Conservation (phyloP, 2,797 vertebrate species). For the Cyclura pinguis region DNA sequence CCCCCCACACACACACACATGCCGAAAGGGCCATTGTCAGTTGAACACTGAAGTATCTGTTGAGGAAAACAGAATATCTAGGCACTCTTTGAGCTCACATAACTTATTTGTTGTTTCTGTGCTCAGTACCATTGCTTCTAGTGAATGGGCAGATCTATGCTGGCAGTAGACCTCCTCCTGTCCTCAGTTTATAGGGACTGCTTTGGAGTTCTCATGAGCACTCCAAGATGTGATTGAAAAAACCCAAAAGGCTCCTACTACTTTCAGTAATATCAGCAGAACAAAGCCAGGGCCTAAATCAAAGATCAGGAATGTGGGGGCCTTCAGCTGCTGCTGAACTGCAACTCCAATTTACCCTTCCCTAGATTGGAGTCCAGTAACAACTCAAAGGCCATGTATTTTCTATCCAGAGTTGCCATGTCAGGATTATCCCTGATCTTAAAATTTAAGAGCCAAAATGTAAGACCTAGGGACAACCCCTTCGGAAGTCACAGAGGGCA, state of each 20-base stretch:
- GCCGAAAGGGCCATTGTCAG: too few species aligned
- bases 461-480: too few species aligned
- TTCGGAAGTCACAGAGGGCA: too few species aligned
- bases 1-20: too few species aligned
- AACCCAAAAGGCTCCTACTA: neutral
- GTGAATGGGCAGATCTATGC: neutral
- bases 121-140: neutral
- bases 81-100: neutral
- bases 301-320: neutral
- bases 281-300: neutral
- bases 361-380: too few species aligned
- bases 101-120: neutral
- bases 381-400: too few species aligned
- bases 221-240: neutral
- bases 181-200: neutral
- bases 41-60: neutral
- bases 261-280: neutral
- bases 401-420: too few species aligned
- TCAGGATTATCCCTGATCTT: too few species aligned
- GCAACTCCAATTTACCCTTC: too few species aligned
- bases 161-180: neutral
- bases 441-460: too few species aligned
- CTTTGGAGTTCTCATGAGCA: neutral
- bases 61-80: neutral
- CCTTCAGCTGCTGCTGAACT: neutral